phyloP scores from a whole-genome alignment of 2,888 invertebrate genomes.

The Sphecodes monilicornis region DNA sequence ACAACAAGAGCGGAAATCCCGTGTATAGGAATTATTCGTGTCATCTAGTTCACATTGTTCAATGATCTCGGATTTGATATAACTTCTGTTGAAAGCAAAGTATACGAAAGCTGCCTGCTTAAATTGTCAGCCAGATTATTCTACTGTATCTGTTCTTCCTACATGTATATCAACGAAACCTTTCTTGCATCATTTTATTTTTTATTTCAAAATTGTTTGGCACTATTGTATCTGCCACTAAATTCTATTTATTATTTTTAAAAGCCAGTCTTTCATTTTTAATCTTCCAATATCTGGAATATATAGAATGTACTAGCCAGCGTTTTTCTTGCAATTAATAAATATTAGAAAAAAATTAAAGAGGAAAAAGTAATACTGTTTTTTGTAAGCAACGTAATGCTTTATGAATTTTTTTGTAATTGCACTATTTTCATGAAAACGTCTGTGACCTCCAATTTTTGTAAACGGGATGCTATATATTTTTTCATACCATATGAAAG shows the following conservation, averaged over 20 bases:
- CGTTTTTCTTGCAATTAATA: too few relatives aligned
- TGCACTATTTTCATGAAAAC: too few relatives aligned
- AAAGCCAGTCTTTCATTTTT: neutral
- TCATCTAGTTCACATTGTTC: neutral
- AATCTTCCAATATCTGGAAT: neutral
- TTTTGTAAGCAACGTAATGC: too few relatives aligned
- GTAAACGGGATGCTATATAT: too few relatives aligned
- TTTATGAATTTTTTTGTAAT: too few relatives aligned
- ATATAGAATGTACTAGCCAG: too few relatives aligned
- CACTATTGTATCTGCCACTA: neutral
- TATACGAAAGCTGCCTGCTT: neutral
- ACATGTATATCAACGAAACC: neutral
- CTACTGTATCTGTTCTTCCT: neutral
- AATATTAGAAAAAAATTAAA: too few relatives aligned
- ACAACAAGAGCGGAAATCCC: constrained; percentile 2
- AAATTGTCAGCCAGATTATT: neutral
- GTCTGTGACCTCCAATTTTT: too few relatives aligned
- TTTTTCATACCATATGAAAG: too few relatives aligned
- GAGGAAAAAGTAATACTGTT: too few relatives aligned
- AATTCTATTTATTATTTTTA: neutral
- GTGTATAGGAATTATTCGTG: neutral
- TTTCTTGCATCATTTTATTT: neutral
- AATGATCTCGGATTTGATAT: neutral
- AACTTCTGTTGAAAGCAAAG: neutral
- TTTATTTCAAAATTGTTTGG: neutral